Percentiles rank a stretch among this genome's conserved stretches.
Conservation (phyloP, 2,797 vertebrate species). For the Semaprochilodus insignis region DNA sequence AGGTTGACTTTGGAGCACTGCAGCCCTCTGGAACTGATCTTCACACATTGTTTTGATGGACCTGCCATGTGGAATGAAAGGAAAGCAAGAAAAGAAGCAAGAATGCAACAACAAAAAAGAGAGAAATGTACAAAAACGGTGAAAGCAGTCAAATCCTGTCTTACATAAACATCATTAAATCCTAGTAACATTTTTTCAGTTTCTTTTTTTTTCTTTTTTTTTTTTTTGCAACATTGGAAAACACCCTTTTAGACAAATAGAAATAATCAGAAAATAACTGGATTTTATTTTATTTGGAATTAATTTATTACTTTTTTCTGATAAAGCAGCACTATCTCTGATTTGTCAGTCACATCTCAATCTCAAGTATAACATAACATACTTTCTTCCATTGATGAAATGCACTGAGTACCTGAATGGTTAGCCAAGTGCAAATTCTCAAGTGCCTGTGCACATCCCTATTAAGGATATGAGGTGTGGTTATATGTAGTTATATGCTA, state of each 20-base stretch:
- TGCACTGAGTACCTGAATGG: not conserved
- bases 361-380: no score
- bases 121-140: slow-evolving; percentile 30
- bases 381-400: no score
- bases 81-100: slow-evolving; percentile 54
- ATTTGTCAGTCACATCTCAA: no score
- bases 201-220: not conserved
- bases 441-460: no score
- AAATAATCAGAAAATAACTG: slow-evolving; percentile 15
- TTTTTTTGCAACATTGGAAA: not conserved
- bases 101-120: slow-evolving; percentile 36
- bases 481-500: no score
- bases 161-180: slow-evolving; percentile 28
- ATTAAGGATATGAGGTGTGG: no score
- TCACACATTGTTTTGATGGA: slow-evolving; percentile 63
- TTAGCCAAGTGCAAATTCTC: no score
- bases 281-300: no score
- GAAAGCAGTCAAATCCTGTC: slow-evolving; percentile 39
- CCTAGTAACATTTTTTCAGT: not conserved
- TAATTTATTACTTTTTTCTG: no score
- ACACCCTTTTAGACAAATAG: not conserved
- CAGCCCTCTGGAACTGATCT: slow-evolving; percentile 61
- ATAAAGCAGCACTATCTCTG: no score
- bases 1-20: slow-evolving; percentile 63
- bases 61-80: slow-evolving; percentile 62